Evolutionary conservation across 2,113 vertebrate species (phyloP).

Genomic region (Hypanus sabinus): DNA sequence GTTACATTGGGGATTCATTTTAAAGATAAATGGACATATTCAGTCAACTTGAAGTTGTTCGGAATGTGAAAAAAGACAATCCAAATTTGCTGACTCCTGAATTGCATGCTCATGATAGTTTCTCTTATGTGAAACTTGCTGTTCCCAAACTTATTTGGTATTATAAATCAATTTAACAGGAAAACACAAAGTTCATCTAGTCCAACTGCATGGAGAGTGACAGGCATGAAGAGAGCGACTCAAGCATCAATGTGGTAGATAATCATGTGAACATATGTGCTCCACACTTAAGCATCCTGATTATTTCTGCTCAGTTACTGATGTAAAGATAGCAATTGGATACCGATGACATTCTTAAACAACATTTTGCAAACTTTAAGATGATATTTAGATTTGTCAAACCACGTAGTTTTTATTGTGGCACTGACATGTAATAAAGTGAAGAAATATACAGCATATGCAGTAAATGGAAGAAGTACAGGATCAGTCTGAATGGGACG

Average conservation of each 20-base stretch:
- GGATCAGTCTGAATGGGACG: neutral
- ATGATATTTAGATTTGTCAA: neutral
- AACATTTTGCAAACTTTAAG: neutral
- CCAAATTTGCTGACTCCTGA: neutral
- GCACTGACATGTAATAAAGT: neutral
- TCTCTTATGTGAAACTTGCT: neutral
- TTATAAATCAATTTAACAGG: neutral
- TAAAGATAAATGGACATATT: constrained; percentile 19
- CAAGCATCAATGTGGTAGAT: neutral
- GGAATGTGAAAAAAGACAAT: neutral
- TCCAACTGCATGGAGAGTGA: neutral
- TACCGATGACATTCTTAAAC: neutral
- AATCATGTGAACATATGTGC: neutral
- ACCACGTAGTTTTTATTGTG: neutral
- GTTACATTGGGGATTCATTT: neutral
- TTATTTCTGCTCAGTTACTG: neutral
- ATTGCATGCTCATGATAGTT: neutral
- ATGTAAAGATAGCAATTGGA: neutral
- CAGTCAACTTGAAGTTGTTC: neutral
- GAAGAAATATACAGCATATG: neutral
- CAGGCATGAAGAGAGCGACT: neutral
- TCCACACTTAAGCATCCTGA: neutral
- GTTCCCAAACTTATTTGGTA: neutral
- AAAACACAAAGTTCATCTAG: neutral
- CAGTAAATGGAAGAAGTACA: neutral